phyloP scores from a whole-genome alignment of 2,113 vertebrate species.

The Gobius niger region DNA sequence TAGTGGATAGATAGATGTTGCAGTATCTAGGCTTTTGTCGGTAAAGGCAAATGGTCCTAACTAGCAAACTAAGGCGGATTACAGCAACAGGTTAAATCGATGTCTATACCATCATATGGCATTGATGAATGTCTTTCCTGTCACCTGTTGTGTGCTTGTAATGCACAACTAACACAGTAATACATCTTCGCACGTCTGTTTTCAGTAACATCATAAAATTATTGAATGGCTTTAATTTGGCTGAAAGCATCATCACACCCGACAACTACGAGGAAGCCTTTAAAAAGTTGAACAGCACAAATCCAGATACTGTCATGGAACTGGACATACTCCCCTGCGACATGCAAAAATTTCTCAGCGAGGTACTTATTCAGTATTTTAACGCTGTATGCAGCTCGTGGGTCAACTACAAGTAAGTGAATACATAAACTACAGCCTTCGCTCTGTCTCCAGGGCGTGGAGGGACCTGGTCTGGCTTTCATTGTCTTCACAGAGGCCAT shows the following conservation, averaged over 20 bases:
- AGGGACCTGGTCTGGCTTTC: slow-evolving; percentile 92
- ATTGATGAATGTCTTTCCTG: not conserved
- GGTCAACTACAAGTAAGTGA: not conserved
- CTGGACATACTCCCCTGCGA: slow-evolving; percentile 54
- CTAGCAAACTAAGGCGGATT: too few species aligned
- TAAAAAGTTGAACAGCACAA: not conserved
- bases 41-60: too few species aligned
- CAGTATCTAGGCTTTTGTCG: too few species aligned
- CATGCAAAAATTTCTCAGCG: slow-evolving; percentile 64
- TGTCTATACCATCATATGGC: too few species aligned
- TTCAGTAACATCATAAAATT: slow-evolving; percentile 1
- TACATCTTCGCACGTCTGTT: not conserved
- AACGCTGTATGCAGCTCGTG: not conserved
- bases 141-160: not conserved
- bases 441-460: slow-evolving; percentile 80
- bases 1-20: too few species aligned
- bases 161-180: not conserved
- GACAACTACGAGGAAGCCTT: slow-evolving; percentile 1
- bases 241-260: not conserved
- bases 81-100: too few species aligned
- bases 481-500: slow-evolving; percentile 95
- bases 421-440: not conserved
- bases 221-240: not conserved
- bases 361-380: slow-evolving; percentile 14
- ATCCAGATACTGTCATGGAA: slow-evolving; percentile 35